These are phyloP conservation scores for Spilosoma lubricipeda DNA, from an alignment of 2,888 invertebrate species.

Conservation along the genomic window DNA sequence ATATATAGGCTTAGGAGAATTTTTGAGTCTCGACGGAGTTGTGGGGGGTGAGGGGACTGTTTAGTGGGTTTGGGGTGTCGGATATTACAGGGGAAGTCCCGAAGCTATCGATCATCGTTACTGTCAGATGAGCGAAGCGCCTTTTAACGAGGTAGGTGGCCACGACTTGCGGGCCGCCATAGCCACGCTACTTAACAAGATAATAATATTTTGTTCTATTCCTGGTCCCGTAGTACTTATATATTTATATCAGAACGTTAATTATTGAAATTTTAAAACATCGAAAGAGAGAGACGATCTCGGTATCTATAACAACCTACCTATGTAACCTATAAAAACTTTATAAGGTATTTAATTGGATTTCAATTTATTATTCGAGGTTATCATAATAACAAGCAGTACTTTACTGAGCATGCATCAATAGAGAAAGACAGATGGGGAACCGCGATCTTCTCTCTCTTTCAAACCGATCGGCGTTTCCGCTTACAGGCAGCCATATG, in stretches of 20 bases:
- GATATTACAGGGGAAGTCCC: constrained; percentile 79
- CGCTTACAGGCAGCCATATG: no score
- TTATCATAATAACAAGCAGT: no score
- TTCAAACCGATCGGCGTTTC: no score
- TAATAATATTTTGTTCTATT: constrained; percentile 21
- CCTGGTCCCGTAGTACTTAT: neutral
- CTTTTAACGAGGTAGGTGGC: constrained; percentile 73
- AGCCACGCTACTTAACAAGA: constrained; percentile 30
- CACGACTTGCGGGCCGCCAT: constrained; percentile 52
- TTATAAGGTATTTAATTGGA: no score
- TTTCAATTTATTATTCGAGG: no score
- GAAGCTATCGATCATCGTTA: constrained; percentile 79
- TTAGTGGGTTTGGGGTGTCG: constrained; percentile 59
- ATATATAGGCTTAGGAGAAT: constrained; percentile 29
- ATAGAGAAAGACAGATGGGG: no score
- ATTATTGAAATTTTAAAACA: no score
- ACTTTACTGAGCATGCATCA: no score
- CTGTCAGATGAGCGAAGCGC: constrained; percentile 74
- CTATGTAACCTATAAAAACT: no score
- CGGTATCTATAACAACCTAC: no score
- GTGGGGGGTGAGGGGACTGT: constrained; percentile 32
- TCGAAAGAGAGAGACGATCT: no score
- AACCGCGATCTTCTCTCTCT: no score
- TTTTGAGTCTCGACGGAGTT: constrained; percentile 16
- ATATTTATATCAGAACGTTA: neutral